Evolutionary conservation across 2,797 vertebrate species (phyloP).

Genomic region (Diplodus puntazzo): DNA sequence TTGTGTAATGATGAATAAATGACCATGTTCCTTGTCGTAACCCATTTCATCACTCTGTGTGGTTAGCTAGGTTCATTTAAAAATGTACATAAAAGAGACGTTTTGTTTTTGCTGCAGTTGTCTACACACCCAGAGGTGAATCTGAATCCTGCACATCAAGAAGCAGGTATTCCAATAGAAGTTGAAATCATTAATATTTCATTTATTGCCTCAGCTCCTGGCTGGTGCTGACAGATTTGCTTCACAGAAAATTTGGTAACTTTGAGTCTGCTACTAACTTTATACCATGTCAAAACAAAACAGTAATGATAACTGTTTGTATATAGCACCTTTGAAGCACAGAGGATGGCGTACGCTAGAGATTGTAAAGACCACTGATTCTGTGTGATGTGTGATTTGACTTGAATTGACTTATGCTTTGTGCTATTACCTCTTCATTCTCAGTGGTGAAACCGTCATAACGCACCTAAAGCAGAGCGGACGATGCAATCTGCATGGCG

Average conservation of each 20-base stretch:
- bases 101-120: background rate
- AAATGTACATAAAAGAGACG: background rate
- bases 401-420: background rate
- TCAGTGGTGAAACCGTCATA: background rate
- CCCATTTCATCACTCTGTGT: background rate
- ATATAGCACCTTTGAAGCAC: too few species aligned
- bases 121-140: too few species aligned
- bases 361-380: too few species aligned
- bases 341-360: too few species aligned
- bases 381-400: too few species aligned
- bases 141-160: background rate
- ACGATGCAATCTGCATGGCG: background rate
- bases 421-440: background rate
- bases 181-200: background rate
- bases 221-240: background rate
- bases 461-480: background rate
- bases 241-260: background rate
- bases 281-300: background rate
- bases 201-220: background rate
- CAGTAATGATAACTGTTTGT: too few species aligned
- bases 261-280: background rate
- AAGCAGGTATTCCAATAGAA: background rate
- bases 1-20: too few species aligned
- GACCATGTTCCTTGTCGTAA: background rate
- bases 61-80: too few species aligned